These are phyloP conservation scores for Chlorodrepanis virens DNA, from an alignment of 2,113 vertebrate species.

Conservation along the genomic window DNA sequence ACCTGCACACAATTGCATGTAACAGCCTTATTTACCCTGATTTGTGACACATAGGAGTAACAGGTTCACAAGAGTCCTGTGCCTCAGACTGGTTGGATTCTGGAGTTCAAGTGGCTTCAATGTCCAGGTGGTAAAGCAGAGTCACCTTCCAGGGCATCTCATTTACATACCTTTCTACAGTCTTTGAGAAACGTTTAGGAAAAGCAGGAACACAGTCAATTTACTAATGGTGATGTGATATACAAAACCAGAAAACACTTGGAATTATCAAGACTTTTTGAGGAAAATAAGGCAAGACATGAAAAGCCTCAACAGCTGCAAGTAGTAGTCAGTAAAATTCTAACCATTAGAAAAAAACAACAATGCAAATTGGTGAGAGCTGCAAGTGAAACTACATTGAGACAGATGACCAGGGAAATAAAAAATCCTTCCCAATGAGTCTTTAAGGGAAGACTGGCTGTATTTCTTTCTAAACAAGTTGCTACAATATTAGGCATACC, in stretches of 20 bases:
- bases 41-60: not conserved
- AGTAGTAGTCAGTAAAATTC: not conserved
- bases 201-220: not conserved
- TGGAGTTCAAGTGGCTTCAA: not conserved
- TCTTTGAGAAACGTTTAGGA: not conserved
- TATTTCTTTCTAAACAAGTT: not conserved
- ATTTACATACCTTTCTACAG: not conserved
- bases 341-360: not conserved
- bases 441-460: not conserved
- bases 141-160: not conserved
- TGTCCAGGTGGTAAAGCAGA: not conserved
- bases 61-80: not conserved
- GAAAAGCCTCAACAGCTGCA: not conserved
- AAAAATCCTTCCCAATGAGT: not conserved
- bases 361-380: not conserved
- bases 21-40: not conserved
- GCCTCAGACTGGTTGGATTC: not conserved
- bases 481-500: not conserved
- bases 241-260: not conserved
- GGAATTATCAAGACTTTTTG: not conserved
- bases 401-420: not conserved
- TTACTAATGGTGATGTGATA: not conserved
- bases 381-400: not conserved
- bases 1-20: fast-evolving
- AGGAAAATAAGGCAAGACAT: not conserved